Conservation (phyloP, 2,888 invertebrate species). For the Drosophila neotestacea region DNA sequence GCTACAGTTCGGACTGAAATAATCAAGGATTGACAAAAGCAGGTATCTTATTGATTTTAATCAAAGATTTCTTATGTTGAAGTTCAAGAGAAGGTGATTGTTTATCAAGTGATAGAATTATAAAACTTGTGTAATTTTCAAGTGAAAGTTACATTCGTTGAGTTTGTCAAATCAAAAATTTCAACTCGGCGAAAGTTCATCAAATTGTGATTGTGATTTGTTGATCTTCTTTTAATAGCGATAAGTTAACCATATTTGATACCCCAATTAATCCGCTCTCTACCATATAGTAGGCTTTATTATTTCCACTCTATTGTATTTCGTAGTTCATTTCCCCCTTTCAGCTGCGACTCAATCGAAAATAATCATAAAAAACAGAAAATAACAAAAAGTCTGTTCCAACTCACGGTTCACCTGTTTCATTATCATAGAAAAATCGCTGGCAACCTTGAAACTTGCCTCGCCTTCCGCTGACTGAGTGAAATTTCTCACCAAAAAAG, state of each 20-base stretch:
- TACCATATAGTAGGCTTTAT: constrained; percentile 4
- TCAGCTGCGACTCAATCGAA: constrained; percentile 33
- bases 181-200: constrained; percentile 29
- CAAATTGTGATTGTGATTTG: background rate
- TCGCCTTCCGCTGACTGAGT: constrained; percentile 56
- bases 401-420: constrained; percentile 40
- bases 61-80: background rate
- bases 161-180: background rate
- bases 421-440: constrained; percentile 54
- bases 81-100: background rate
- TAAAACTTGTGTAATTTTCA: constrained; percentile 3
- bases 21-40: background rate
- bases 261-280: constrained; percentile 10
- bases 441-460: constrained; percentile 64
- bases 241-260: constrained; percentile 2
- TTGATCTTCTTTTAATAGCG: constrained; percentile 36
- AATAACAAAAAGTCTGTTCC: constrained; percentile 28
- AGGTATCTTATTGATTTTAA: constrained; percentile 13
- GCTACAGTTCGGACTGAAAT: constrained; percentile 1
- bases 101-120: constrained; percentile 3
- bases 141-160: constrained; percentile 16
- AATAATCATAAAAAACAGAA: constrained; percentile 21
- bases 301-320: constrained; percentile 10
- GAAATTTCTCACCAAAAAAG: constrained; percentile 69
- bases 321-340: constrained; percentile 22